Percentiles rank a stretch among this genome's conserved stretches.
These are phyloP conservation scores for Ischnura elegans DNA, from an alignment of 2,888 invertebrate species.

Conservation along the genomic window DNA sequence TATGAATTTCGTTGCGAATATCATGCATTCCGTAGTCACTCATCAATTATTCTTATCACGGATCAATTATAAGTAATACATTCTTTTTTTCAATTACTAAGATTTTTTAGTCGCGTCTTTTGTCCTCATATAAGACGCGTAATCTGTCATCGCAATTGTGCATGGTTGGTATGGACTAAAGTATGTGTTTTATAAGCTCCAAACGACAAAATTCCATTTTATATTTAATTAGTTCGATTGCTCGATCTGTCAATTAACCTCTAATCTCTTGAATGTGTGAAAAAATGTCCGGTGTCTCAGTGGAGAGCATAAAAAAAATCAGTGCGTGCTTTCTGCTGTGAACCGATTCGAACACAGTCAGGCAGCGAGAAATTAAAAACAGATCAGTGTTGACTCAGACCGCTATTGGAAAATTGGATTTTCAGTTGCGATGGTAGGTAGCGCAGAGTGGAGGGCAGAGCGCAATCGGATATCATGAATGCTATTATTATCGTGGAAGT, in stretches of 20 bases:
- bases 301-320: background rate
- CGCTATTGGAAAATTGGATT: conserved; percentile 50
- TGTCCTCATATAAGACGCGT: too few species aligned
- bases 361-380: conserved; percentile 9
- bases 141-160: too few species aligned
- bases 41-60: too few species aligned
- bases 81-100: too few species aligned
- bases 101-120: too few species aligned
- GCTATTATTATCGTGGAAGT: background rate
- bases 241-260: background rate
- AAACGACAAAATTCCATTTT: background rate
- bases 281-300: background rate
- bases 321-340: background rate
- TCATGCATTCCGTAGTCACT: too few species aligned
- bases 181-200: too few species aligned
- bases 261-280: background rate
- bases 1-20: too few species aligned
- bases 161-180: too few species aligned
- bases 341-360: background rate
- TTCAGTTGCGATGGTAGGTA: background rate
- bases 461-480: background rate
- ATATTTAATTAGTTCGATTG: background rate
- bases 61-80: too few species aligned
- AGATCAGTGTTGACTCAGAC: conserved; percentile 28
- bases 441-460: background rate